Percentiles rank a stretch among this genome's conserved stretches.
These are phyloP conservation scores for Ceyx melanurus DNA, from an alignment of 2,113 vertebrate genomes.

Conservation along the genomic window DNA sequence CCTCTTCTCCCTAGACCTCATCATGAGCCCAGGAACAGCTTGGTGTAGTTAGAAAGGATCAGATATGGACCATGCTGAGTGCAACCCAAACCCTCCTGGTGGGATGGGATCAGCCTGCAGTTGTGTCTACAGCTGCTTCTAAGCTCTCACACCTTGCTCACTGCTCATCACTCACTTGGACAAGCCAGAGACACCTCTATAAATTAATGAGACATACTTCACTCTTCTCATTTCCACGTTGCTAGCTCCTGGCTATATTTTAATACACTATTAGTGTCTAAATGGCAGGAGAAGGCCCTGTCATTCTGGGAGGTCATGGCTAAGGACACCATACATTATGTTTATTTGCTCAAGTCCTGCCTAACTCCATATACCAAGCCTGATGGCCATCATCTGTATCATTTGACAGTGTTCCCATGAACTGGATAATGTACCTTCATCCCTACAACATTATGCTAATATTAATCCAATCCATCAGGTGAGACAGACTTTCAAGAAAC, in stretches of 20 bases:
- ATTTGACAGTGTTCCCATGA: constrained; percentile 4
- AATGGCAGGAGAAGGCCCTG: neutral
- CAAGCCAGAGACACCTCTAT: neutral
- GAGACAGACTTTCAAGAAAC: neutral
- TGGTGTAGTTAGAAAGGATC: neutral
- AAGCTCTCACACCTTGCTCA: neutral
- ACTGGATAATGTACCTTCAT: neutral
- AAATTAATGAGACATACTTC: constrained; percentile 31
- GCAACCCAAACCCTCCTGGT: neutral
- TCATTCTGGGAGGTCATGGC: neutral
- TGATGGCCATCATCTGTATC: neutral
- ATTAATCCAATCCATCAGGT: constrained; percentile 33
- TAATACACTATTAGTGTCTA: neutral
- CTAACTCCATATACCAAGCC: neutral
- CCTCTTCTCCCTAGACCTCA: neutral
- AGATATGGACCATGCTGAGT: rapidly evolving
- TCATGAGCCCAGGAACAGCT: neutral
- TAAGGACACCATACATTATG: neutral
- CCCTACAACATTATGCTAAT: neutral
- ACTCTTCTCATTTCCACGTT: neutral
- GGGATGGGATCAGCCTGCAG: neutral
- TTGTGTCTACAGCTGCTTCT: neutral
- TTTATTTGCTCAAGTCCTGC: constrained; percentile 13
- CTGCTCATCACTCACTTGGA: neutral
- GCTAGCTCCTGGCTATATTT: neutral